These are phyloP conservation scores for Hydropsyche betteni DNA, from an alignment of 2,888 invertebrate species.

Conservation along the genomic window DNA sequence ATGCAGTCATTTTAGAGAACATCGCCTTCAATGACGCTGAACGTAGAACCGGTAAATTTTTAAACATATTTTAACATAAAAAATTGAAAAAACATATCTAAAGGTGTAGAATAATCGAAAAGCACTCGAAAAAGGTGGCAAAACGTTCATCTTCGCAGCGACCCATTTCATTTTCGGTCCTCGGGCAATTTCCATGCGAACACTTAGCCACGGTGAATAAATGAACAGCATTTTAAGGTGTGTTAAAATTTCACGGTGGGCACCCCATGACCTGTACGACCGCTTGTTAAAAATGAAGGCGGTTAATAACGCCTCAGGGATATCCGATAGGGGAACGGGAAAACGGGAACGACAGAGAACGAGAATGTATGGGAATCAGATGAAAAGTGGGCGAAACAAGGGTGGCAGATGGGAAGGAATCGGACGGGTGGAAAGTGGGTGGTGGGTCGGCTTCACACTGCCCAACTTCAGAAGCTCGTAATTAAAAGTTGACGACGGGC, in stretches of 20 bases:
- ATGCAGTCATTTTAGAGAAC: conserved; percentile 82
- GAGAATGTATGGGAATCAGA: background rate
- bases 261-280: background rate
- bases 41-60: conserved; percentile 76
- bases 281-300: conserved; percentile 40
- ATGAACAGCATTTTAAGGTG: conserved; percentile 28
- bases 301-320: conserved; percentile 39
- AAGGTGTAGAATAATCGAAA: too few species aligned
- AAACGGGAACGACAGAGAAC: background rate
- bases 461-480: conserved; percentile 21
- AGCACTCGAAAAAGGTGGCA: too few species aligned
- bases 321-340: too few species aligned
- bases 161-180: conserved; percentile 17
- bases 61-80: conserved; percentile 37
- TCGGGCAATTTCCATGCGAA: conserved; percentile 29
- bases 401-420: background rate
- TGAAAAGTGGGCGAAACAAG: background rate
- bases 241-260: conserved; percentile 27
- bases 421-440: too few species aligned
- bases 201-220: conserved; percentile 36
- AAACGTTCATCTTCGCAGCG: background rate
- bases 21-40: conserved; percentile 89
- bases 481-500: conserved; percentile 44
- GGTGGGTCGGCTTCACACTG: background rate
- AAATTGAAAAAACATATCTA: background rate